phyloP scores from a whole-genome alignment of 2,113 vertebrate species.

The Saguinus midas region DNA sequence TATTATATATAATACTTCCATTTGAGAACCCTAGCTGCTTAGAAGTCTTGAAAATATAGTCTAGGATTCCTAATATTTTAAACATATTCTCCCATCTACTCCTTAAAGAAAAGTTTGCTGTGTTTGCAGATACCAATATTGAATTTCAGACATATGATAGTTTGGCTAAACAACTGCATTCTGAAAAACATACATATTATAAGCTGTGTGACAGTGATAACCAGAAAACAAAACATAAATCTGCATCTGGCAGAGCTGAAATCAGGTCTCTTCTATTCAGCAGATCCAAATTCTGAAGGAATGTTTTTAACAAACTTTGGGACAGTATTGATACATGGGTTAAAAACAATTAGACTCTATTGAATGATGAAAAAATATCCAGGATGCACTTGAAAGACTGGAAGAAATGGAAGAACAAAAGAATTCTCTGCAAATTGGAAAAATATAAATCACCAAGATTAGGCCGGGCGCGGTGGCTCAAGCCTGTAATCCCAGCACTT shows the following conservation, averaged over 20 bases:
- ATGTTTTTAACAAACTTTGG: background rate
- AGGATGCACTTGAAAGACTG: background rate
- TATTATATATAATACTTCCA: conserved; percentile 56
- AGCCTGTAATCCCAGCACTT: no score
- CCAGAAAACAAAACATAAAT: conserved; percentile 33
- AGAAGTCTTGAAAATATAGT: conserved; percentile 51
- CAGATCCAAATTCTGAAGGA: conserved; percentile 83
- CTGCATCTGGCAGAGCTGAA: background rate
- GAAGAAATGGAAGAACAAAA: background rate
- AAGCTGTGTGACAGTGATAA: conserved; percentile 50
- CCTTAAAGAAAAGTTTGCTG: conserved; percentile 71
- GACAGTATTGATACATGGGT: background rate
- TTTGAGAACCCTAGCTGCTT: conserved; percentile 56
- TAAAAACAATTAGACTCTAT: background rate
- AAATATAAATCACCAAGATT: background rate
- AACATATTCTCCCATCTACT: conserved; percentile 30
- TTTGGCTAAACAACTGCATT: conserved; percentile 56
- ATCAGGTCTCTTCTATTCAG: conserved; percentile 73
- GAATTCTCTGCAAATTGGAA: background rate
- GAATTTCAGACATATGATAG: conserved; percentile 70
- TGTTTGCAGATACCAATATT: conserved; percentile 70
- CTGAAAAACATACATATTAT: conserved; percentile 69
- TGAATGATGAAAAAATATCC: background rate
- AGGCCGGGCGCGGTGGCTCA: no score
- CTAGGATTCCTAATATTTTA: conserved; percentile 62